Base-by-base conservation (phyloP, 2,113 vertebrate species). In the Cynoglossus semilaevis region DNA sequence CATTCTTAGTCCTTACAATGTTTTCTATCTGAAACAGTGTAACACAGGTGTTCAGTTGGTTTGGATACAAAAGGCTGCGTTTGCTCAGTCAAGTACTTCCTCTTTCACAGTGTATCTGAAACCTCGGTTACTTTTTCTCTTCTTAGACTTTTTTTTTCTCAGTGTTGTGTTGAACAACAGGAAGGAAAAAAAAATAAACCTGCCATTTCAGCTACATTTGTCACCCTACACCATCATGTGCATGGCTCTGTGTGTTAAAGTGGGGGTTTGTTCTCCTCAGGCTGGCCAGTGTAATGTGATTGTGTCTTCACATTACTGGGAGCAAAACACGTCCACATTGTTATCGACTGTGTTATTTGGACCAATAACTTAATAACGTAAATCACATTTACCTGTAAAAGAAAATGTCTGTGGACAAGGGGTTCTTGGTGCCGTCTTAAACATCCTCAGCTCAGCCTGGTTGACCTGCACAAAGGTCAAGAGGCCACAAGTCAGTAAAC, bases 241-340 rank as follows among this genome's bases (percentile, higher is more conserved):
- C 47, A 22, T 55, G n/a, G 40, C 36, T 70, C 18, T 58, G 35
- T 55, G 36, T 73, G 69, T 72, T 29, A 29, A 29, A 29, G 61
- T 81, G 59, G 58, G 72, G 55, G 69, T 72, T 37, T 77, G 7
- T 74, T 80, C 64, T 67, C 47, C 58, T 40, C 51, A 51, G 72
- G 63, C 65, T 60, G 52, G 54, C 45, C 43, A 37, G 37, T 43
- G 50, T 87, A 84, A 83, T 84, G 70, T 67, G 58, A 88, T 86
- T 85, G 67, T 78, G 61, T 75, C 68, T 76, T 74, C 81, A 60
- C 82, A 83, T 87, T 74, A 59, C 83, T 78, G 36, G 44, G 74
- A 83, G 83, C 66, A 47, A 70, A 81, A 76, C 73, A 74, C 67
- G 61, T 63, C 58, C 64, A 66, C 15, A 4, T 62, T 52, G 58